Evolutionary conservation across 2,888 invertebrate genomes (phyloP), one percentile per base, ranked within the genome.

Genomic region (Eupithecia insigniata): DNA sequence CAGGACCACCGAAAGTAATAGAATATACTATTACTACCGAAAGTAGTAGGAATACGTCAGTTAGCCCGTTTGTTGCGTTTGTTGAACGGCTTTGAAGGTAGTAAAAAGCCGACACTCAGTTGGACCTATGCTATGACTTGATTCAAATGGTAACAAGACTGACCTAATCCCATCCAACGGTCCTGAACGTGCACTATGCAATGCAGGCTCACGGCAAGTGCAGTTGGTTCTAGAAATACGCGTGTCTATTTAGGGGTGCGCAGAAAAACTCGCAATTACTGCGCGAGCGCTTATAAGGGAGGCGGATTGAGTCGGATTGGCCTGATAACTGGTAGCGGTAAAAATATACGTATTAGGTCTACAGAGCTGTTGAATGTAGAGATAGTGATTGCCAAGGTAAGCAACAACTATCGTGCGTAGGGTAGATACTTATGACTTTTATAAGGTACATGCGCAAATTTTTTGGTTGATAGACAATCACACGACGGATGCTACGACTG

Each of bases 231-330:
- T 73, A 68, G 71, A 76, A 79, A 78, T 74, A 64, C 69, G 67
- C 73, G 73, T 62, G 34, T 60, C 79, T 79, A 76, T 79, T 79
- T 79, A 79, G 76, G 78, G 78, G 76, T 51, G 55, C 43, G 61
- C n/a, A 72, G 74, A 79, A 79, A 79, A 79, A 79, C 67, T 60
- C 14, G 67, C 65, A 74, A 75, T 69, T 69, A 76, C 78, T 69
- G 74, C 71, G 76, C 67, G 66, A 67, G 74, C 74, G 76, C 76
- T 72, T 78, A 76, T 77, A 78, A 62, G 74, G 74, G 28, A 67
- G 34, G 66, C 71, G 74, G 74, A 74, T 67, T 69, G 64, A 67
- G 61, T 55, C 55, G 26, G 55, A 55, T 58, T n/a, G 71, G 62
- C 69, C 66, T 64, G 70, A 62, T 71, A 55, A 58, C 66, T n/a